Evolutionary conservation across 2,888 invertebrate genomes (phyloP), one percentile per base, ranked within the genome.

Genomic region (Sinelater perroti): DNA sequence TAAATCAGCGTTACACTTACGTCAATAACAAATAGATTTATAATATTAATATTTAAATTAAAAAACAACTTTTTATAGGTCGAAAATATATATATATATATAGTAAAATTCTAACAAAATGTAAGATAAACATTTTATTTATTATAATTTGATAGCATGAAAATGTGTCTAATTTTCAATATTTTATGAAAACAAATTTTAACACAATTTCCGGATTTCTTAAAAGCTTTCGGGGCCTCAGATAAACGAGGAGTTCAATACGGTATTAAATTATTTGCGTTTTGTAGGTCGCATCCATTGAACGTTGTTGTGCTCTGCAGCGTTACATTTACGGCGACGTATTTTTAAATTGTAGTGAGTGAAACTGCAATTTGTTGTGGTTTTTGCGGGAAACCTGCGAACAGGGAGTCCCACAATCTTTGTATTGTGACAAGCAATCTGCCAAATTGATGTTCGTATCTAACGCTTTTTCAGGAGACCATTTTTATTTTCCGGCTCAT

Each of bases 371-470:
- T 50, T 50, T 38, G 38, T 40, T 50, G 38, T 26, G 28, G 38
- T 11, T 50, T 40, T 50, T 38, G 24, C 40, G 30, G 17, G 38
- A 50, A 38, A 50, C 38, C 31, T 38, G 38, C 21, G 38, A 30
- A 50, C 31, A 40, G 50, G 50, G 38, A 40, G 50, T 50, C 13
- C 13, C 38, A 50, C 40, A 40, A 40, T 40, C 40, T 13, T 40
- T 40, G 40, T 40, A 40, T 40, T 40, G 40, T 40, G 44, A 44
- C 53, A 53, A 53, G 42, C 53, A 53, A 53, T 53, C 44, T 53
- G 33, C 44, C 53, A 53, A 53, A 53, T 53, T 44, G 53, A 53
- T 53, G 53, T 45, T 44, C 53, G 53, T 45, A 53, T 42, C 53
- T 53, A 45, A 53, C 35, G 44, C 53, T 44, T 26, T 42, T 44